Conservation (phyloP, 92 coral and sea anemone genomes). For the Palythoa caribaeorum region DNA sequence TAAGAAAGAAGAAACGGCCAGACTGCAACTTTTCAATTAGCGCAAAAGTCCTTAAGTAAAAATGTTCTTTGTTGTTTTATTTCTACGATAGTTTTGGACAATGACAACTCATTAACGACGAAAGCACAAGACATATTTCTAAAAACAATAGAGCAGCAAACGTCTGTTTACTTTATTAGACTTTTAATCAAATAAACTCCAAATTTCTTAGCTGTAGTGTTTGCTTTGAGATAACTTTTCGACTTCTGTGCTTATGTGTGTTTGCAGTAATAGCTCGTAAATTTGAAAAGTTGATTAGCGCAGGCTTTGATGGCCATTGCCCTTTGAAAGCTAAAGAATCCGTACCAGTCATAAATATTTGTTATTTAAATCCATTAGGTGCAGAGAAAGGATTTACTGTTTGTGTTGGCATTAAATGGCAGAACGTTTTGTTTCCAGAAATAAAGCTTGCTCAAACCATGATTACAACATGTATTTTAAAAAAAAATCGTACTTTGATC, state of each 20-base stretch:
- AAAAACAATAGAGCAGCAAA: not conserved
- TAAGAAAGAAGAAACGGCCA: not conserved
- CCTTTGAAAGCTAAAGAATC: not conserved
- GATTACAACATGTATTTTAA: no score
- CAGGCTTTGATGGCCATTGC: not conserved
- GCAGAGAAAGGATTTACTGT: not conserved
- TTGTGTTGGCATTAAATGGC: not conserved
- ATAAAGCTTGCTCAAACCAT: no score
- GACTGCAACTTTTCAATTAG: not conserved
- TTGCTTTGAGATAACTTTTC: not conserved
- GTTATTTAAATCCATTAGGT: not conserved
- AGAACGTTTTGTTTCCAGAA: no score
- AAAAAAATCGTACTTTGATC: no score
- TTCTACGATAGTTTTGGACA: not conserved
- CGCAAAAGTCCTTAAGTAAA: not conserved
- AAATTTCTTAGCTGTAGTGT: constrained; percentile 31
- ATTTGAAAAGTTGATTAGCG: not conserved
- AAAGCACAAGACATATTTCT: not conserved
- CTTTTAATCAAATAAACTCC: constrained; percentile 13
- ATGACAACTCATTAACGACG: not conserved
- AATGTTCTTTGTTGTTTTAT: not conserved
- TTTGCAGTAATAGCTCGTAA: not conserved
- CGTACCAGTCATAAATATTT: not conserved
- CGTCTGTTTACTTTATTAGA: constrained; percentile 6
- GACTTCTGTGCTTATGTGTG: not conserved